These are phyloP conservation scores for Enteromius radiatus DNA, from an alignment of 2,797 vertebrate genomes.

Conservation along the genomic window DNA sequence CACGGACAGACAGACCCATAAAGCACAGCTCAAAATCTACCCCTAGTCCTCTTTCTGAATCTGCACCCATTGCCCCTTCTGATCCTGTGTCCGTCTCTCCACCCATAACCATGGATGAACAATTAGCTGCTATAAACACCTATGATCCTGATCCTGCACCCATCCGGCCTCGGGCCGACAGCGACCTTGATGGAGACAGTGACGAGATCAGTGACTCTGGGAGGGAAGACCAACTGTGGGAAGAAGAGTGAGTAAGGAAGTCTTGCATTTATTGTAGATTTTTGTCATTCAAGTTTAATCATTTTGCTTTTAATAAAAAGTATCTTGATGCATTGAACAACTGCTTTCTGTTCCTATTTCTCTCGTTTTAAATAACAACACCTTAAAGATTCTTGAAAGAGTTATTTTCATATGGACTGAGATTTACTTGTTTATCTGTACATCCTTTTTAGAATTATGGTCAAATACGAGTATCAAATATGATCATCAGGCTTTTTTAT, in stretches of 20 bases:
- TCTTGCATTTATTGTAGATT: neutral
- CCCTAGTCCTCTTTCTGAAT: neutral
- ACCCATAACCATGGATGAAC: neutral
- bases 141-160: neutral
- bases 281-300: neutral
- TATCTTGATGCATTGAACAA: neutral
- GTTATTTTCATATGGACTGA: neutral
- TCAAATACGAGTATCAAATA: neutral
- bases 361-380: neutral
- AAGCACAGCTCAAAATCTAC: conserved; percentile 6
- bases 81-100: neutral
- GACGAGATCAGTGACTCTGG: neutral
- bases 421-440: neutral
- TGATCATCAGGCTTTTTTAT: neutral
- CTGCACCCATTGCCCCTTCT: neutral
- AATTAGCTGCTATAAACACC: neutral
- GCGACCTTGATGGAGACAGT: neutral
- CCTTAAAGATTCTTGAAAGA: neutral
- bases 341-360: neutral
- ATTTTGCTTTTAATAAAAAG: neutral
- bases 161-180: neutral
- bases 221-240: conserved; percentile 9
- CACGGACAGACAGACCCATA: neutral
- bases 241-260: conserved; percentile 33
- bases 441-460: neutral